Percentiles rank a stretch among this genome's conserved stretches.
Evolutionary conservation across 2,113 vertebrate species (phyloP).

Genomic region (Leptodactylus fuscus): DNA sequence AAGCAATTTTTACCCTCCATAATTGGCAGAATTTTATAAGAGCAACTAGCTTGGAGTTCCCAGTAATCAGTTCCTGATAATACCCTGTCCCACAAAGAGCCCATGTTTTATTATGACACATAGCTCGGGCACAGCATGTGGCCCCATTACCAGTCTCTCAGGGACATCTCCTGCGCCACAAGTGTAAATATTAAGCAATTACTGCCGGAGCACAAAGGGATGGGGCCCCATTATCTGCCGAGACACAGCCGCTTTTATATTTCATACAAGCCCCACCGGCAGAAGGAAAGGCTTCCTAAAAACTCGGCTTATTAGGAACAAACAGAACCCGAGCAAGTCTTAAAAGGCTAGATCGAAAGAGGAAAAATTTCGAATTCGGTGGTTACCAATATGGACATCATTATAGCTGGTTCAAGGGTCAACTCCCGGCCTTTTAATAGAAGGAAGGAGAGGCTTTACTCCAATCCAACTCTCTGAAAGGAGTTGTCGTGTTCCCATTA

Average conservation of each 20-base stretch:
- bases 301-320: not conserved
- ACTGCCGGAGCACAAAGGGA: not conserved
- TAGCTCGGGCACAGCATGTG: not conserved
- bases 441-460: too few species aligned
- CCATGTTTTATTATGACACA: not conserved
- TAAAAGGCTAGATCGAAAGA: too few species aligned
- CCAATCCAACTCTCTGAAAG: too few species aligned
- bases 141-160: not conserved
- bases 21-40: constrained; percentile 13
- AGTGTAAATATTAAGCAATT: constrained; percentile 31
- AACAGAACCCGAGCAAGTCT: not conserved
- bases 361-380: too few species aligned
- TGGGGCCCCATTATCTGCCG: not conserved
- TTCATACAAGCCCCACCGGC: not conserved
- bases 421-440: too few species aligned
- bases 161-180: not conserved
- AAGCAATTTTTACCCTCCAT: not conserved
- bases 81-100: not conserved
- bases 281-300: not conserved
- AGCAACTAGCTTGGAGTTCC: too few species aligned
- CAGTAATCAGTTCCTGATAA: not conserved
- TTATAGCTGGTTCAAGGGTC: too few species aligned
- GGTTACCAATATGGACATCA: too few species aligned
- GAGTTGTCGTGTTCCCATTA: too few species aligned
- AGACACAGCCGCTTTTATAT: not conserved